A percentile compares a stretch with the other conserved stretches of the same genome.
Conservation (phyloP, 1,140 invertebrate species). For the Adoxophyes honmai region DNA sequence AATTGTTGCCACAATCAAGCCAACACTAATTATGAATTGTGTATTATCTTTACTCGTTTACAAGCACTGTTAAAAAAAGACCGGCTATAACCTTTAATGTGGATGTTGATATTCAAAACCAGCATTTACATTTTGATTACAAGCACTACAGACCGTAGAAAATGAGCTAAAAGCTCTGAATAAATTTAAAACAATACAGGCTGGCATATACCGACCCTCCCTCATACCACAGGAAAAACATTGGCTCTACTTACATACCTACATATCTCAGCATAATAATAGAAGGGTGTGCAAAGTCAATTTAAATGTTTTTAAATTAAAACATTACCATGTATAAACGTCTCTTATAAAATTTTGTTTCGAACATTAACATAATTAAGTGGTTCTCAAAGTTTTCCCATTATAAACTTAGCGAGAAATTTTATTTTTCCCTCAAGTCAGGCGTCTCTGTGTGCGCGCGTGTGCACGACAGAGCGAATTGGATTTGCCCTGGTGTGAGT, state of each 20-base stretch:
- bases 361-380: constrained; percentile 77
- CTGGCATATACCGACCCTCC: neutral
- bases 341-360: constrained; percentile 76
- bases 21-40: no score
- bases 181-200: constrained; percentile 13
- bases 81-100: no score
- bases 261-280: neutral
- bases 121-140: constrained; percentile 14
- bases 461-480: constrained; percentile 66
- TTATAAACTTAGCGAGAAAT: constrained; percentile 78
- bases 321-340: constrained; percentile 71
- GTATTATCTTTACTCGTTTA: no score
- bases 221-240: constrained; percentile 1
- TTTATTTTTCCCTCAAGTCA: constrained; percentile 77
- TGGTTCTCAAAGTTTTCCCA: constrained; percentile 77
- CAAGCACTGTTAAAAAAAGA: no score
- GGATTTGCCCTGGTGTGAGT: constrained; percentile 72
- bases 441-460: constrained; percentile 63
- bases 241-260: constrained; percentile 2
- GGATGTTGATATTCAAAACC: neutral
- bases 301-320: constrained; percentile 52
- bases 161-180: constrained; percentile 3
- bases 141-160: constrained; percentile 1
- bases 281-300: neutral
- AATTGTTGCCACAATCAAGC: no score